Evolutionary conservation across 2,888 invertebrate genomes (phyloP).

Genomic region (Orthosia incerta): DNA sequence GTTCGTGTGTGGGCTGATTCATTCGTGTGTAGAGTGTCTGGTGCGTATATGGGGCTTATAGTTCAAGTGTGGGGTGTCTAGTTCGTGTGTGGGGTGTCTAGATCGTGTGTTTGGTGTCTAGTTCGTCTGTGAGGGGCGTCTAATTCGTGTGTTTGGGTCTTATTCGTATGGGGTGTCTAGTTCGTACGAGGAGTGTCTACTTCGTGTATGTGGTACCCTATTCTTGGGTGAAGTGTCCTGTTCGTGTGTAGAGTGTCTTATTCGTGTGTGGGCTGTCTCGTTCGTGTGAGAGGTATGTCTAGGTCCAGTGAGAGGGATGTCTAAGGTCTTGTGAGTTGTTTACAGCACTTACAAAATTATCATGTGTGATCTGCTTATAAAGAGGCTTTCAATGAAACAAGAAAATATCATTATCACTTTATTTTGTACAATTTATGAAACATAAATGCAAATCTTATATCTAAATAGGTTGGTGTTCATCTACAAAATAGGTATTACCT

Average conservation of each 20-base stretch:
- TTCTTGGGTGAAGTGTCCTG: not conserved
- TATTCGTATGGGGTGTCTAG: not conserved
- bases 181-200: not conserved
- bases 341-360: no score
- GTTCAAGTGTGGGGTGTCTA: not conserved
- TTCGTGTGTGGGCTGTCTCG: not conserved
- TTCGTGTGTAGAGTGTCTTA: not conserved
- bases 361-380: not conserved
- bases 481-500: constrained; percentile 28
- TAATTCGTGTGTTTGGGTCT: not conserved
- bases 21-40: not conserved
- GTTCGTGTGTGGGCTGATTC: not conserved
- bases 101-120: not conserved
- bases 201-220: no score
- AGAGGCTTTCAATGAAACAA: constrained; percentile 38
- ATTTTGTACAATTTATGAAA: constrained; percentile 64
- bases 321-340: no score
- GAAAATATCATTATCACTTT: constrained; percentile 46
- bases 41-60: not conserved
- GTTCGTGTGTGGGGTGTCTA: not conserved
- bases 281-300: not conserved
- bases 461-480: constrained; percentile 19
- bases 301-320: not conserved
- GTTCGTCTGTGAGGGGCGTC: no score
- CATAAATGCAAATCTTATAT: constrained; percentile 28